These are phyloP conservation scores for Trissoscelio sp. DNA, from an alignment of 2,888 invertebrate genomes.

Conservation along the genomic window DNA sequence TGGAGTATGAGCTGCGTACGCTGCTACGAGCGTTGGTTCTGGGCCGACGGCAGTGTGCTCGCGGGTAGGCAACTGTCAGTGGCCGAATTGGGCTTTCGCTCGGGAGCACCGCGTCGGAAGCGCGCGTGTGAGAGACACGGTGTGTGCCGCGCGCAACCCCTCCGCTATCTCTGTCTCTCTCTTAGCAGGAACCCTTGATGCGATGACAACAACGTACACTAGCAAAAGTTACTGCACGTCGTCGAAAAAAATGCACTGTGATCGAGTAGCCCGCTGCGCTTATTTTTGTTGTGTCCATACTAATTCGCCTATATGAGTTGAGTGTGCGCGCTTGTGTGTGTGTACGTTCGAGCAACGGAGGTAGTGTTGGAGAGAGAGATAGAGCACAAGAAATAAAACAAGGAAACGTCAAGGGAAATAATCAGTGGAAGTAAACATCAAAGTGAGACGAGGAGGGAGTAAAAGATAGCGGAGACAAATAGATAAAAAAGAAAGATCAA, in stretches of 20 bases:
- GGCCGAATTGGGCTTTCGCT: conserved; percentile 48
- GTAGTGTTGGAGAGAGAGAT: conserved; percentile 16
- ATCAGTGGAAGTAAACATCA: conserved; percentile 5
- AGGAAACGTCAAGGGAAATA: conserved; percentile 17
- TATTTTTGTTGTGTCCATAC: conserved; percentile 34
- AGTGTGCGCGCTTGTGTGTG: conserved; percentile 31
- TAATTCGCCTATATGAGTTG: conserved; percentile 17
- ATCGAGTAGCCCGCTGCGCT: conserved; percentile 39
- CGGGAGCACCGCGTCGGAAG: conserved; percentile 38
- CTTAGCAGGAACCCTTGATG: conserved; percentile 9
- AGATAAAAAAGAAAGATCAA: neutral
- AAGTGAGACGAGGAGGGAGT: neutral
- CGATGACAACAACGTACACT: conserved; percentile 55
- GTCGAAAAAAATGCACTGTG: conserved; percentile 23
- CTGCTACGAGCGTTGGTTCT: conserved; percentile 44
- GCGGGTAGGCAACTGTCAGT: conserved; percentile 55
- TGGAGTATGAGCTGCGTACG: conserved; percentile 51
- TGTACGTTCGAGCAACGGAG: conserved; percentile 9
- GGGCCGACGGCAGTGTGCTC: conserved; percentile 43
- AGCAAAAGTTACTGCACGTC: conserved; percentile 17
- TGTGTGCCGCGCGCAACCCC: conserved; percentile 52
- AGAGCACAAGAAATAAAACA: conserved; percentile 12
- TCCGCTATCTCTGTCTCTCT: conserved; percentile 24
- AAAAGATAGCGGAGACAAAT: neutral
- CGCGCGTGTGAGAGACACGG: conserved; percentile 59